Conservation (phyloP, 1,140 invertebrate species). For the Magallana gigas region DNA sequence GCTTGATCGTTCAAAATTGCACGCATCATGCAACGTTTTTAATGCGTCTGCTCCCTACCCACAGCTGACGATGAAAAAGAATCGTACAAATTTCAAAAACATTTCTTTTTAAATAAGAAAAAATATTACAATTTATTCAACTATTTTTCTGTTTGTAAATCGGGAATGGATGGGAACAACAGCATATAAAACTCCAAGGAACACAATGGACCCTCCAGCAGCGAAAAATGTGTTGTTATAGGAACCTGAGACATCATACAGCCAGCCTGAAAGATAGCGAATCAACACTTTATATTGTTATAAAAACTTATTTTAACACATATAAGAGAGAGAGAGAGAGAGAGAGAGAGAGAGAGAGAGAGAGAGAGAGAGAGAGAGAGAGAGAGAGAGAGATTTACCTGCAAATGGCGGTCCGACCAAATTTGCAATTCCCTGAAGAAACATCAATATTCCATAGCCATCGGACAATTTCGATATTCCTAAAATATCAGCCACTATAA, state of each 20-base stretch:
- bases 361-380: neutral
- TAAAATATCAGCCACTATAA: slow-evolving; percentile 66
- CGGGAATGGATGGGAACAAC: neutral
- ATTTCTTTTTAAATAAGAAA: too few relatives aligned
- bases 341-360: neutral
- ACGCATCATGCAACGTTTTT: too few relatives aligned
- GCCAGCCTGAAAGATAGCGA: slow-evolving; percentile 61
- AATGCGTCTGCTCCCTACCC: too few relatives aligned
- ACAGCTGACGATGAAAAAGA: too few relatives aligned
- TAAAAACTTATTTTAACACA: neutral
- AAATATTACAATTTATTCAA: too few relatives aligned
- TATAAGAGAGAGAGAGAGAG: neutral
- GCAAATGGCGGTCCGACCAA: slow-evolving; percentile 67
- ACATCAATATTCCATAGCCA: slow-evolving; percentile 68
- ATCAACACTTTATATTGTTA: neutral
- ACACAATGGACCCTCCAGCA: slow-evolving; percentile 63
- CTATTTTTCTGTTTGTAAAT: neutral
- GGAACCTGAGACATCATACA: slow-evolving; percentile 63
- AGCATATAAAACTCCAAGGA: slow-evolving; percentile 56
- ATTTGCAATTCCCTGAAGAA: slow-evolving; percentile 68
- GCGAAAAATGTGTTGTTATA: slow-evolving; percentile 67
- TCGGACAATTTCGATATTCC: slow-evolving; percentile 65
- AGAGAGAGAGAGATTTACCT: slow-evolving; percentile 55
- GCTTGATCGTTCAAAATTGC: too few relatives aligned
- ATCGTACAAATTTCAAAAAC: too few relatives aligned